Conservation (phyloP, 2,797 vertebrate genomes). For the Calcarius lapponicus region DNA sequence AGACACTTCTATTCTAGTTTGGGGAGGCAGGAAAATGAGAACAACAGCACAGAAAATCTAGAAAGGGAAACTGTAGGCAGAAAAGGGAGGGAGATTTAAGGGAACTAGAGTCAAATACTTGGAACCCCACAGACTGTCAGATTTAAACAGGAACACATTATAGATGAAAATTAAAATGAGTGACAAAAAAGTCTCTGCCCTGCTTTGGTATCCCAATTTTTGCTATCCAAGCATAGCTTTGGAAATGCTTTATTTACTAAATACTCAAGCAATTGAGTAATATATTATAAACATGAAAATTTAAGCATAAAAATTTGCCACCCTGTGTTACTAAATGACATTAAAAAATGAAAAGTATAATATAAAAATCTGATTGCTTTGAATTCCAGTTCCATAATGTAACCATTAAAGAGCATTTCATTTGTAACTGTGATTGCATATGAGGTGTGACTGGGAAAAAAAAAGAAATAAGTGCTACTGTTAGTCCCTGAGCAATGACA, state of each 20-base stretch:
- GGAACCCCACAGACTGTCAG: neutral
- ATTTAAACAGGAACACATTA: neutral
- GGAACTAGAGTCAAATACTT: neutral
- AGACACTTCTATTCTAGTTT: neutral
- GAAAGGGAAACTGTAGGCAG: neutral
- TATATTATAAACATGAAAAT: neutral
- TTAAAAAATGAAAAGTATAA: neutral
- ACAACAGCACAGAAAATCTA: neutral
- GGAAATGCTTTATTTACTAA: neutral
- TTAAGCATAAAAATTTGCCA: neutral
- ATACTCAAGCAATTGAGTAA: neutral
- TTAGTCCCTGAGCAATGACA: neutral
- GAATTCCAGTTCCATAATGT: neutral
- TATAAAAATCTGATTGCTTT: neutral
- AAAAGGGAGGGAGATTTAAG: neutral
- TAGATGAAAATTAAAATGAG: neutral
- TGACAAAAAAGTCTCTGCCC: neutral
- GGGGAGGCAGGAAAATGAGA: neutral
- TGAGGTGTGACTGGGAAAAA: neutral
- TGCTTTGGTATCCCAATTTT: neutral
- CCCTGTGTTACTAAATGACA: neutral
- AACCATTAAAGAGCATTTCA: neutral
- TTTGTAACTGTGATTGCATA: neutral
- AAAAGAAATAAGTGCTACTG: neutral
- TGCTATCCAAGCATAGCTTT: neutral